Evolutionary conservation across 2,113 vertebrate genomes (phyloP).

Genomic region (pig (Sus scrofa)): T2T-Sscrofa CM000816.6:37438501-37439000

Average conservation of each 20-base stretch:
- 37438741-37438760: background rate
- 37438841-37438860: slow-evolving; percentile 9
- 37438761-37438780: background rate
- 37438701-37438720: background rate
- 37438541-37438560: background rate
- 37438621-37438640: slow-evolving; percentile 14
- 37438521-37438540: slow-evolving; percentile 19
- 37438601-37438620: background rate
- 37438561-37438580: background rate
- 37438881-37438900: background rate
- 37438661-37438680: slow-evolving; percentile 23
- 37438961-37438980: background rate
- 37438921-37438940: background rate
- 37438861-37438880: background rate
- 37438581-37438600: background rate
- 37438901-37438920: background rate
- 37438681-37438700: background rate
- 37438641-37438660: background rate
- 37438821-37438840: background rate
- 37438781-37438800: background rate
- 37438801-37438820: background rate
- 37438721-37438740: background rate
- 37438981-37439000: background rate
- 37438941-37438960: background rate
- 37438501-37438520: background rate